Evolutionary conservation across 2,888 invertebrate genomes (phyloP), one percentile per base, ranked within the genome.

Genomic region (Trichogramma evanescens): DNA sequence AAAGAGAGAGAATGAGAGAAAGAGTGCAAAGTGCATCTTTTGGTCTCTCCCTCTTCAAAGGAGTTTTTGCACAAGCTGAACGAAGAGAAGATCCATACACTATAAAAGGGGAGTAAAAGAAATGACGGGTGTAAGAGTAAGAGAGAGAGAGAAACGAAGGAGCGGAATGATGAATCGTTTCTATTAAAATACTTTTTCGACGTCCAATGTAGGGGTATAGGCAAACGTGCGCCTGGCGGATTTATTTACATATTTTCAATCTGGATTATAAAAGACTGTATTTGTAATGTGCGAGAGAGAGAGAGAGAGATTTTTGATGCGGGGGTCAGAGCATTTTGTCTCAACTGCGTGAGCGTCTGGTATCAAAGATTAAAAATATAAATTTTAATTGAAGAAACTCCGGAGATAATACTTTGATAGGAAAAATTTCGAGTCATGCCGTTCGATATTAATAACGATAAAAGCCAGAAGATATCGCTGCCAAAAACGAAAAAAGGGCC

Each of bases 201-300:
- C 75, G 74, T 73, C 68, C 72, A 76, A 76, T 76, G 75, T 73
- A 26, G 26, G 26, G 70, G 71, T 74, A 73, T 72, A 75, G 73
- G 71, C 71, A 72, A 73, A 66, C 64, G 60, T 66, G 62, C 66
- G 64, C 13, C 13, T 26, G 26, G 69, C 70, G 72, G 74, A 75
- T 75, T 73, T 77, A 77, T 77, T 77, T 77, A 75, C 77, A 77
- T 77, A 77, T 77, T 77, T 77, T 74, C 77, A 74, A 76, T 77
- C 76, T 75, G 76, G 76, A 77, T 77, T 77, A 76, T 26, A 26
- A 26, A 26, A 26, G 26, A 26, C 26, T 26, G 26, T 26, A 26
- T 26, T 26, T 26, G 26, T 26, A 26, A 26, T 26, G 26, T 26
- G 26, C 26, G 26, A 1, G 26, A 1, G 26, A 13, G 13, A 13